These are phyloP conservation scores for Verasper variegatus DNA, from an alignment of 2,113 vertebrate genomes.

Conservation along the genomic window DNA sequence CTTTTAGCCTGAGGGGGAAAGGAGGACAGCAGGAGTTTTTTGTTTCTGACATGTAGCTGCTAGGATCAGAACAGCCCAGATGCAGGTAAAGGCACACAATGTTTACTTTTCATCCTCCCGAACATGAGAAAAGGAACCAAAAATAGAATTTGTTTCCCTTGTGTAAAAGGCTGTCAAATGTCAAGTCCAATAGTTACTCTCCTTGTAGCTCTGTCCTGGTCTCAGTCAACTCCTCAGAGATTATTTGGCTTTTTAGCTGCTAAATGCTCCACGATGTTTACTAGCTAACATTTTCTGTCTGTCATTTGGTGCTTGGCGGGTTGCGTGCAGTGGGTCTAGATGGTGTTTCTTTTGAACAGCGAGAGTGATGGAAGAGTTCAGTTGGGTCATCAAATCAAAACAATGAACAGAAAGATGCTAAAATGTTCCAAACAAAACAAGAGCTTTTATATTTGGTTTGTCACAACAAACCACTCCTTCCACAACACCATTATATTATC, in stretches of 20 bases:
- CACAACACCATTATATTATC: background rate
- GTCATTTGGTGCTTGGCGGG: too few relatives aligned
- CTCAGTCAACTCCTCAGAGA: background rate
- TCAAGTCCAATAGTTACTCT: background rate
- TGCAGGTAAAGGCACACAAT: slow-evolving; percentile 10
- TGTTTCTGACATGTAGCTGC: slow-evolving; percentile 9
- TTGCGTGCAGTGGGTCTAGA: too few relatives aligned
- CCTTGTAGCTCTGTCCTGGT: background rate
- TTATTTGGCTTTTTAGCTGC: background rate
- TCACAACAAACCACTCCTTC: background rate
- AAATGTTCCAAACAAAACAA: background rate
- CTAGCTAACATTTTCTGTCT: too few relatives aligned
- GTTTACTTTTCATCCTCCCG: slow-evolving; percentile 53
- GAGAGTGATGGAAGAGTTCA: too few relatives aligned
- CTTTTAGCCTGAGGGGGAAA: background rate
- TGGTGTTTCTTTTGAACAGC: too few relatives aligned
- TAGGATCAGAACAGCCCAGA: slow-evolving; percentile 6
- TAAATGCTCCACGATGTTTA: too few relatives aligned
- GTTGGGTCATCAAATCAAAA: background rate
- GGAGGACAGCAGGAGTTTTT: slow-evolving; percentile 10
- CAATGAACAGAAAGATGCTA: background rate
- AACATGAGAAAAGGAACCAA: slow-evolving; percentile 29
- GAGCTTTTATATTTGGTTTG: background rate
- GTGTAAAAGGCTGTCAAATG: slow-evolving; percentile 1
- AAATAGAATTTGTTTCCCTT: background rate